phyloP scores from a whole-genome alignment of 2,888 invertebrate species.

The Urechis unicinctus region DNA sequence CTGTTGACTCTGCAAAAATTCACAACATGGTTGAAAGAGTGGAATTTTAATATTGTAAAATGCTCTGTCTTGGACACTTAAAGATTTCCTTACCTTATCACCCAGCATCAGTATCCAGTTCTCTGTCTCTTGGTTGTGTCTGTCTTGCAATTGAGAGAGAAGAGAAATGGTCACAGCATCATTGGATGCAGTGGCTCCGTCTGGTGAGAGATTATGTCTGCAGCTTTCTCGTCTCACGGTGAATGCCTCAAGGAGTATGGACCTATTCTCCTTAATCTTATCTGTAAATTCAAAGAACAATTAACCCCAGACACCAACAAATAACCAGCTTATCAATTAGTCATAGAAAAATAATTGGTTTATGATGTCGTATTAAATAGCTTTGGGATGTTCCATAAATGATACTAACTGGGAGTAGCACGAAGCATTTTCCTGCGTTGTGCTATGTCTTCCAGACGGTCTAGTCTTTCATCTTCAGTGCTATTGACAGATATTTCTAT shows the following conservation, averaged over 20 bases:
- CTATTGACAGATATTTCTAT: not conserved
- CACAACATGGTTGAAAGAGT: not conserved
- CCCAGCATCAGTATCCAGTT: not conserved
- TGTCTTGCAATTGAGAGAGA: slow-evolving; percentile 35
- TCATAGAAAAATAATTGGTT: not conserved
- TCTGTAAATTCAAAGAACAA: not conserved
- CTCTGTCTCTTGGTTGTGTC: slow-evolving; percentile 28
- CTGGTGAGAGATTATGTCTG: slow-evolving; percentile 14
- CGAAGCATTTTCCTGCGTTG: not conserved
- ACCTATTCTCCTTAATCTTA: slow-evolving; percentile 3
- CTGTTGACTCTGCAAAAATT: not conserved
- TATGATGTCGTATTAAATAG: not conserved
- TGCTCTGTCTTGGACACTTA: too few species aligned
- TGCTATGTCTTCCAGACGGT: not conserved
- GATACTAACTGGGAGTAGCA: not conserved
- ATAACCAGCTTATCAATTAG: not conserved
- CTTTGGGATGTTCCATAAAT: not conserved
- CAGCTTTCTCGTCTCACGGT: slow-evolving; percentile 17
- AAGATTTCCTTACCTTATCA: not conserved
- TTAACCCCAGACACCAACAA: too few species aligned
- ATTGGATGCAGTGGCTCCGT: slow-evolving; percentile 17
- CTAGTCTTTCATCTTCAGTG: not conserved
- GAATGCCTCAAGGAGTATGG: slow-evolving; percentile 16
- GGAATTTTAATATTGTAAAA: not conserved
- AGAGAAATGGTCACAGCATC: slow-evolving; percentile 29